Evolutionary conservation across 2,797 vertebrate species (phyloP).

Genomic region (Sebastes flavidus): DNA sequence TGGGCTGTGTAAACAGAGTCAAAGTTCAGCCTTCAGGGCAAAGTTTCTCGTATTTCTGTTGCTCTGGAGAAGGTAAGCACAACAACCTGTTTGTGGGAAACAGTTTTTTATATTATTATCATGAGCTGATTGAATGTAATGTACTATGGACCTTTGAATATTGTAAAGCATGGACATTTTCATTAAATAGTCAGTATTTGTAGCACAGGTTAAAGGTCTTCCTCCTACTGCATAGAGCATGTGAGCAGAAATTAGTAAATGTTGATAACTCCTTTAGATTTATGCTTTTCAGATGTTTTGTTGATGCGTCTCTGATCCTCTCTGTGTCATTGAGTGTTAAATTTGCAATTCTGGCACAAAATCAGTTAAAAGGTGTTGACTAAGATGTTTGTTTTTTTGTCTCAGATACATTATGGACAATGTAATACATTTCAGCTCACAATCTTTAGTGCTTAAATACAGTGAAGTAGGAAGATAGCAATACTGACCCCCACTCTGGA

Average conservation of each 20-base stretch:
- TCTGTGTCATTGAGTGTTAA: neutral
- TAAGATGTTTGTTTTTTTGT: neutral
- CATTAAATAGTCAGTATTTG: neutral
- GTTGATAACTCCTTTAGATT: neutral
- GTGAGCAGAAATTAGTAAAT: neutral
- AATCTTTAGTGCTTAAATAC: neutral
- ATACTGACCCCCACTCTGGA: conserved; percentile 25
- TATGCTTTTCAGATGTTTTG: neutral
- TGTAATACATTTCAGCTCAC: neutral
- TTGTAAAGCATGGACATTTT: neutral
- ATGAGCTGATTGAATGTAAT: neutral
- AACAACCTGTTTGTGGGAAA: neutral
- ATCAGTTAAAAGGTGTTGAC: neutral
- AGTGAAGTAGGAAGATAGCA: neutral
- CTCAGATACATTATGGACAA: neutral
- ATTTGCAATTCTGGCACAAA: neutral
- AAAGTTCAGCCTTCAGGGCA: conserved; percentile 72
- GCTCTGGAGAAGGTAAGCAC: conserved; percentile 67
- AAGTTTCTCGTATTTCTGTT: conserved; percentile 58
- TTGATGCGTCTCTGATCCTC: neutral
- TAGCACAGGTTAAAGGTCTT: neutral
- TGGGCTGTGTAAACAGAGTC: conserved; percentile 71
- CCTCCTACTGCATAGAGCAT: neutral
- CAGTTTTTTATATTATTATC: neutral
- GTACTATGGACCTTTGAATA: neutral